phyloP scores from a whole-genome alignment of 2,113 vertebrate species.

The Odobenus rosmarus region DNA sequence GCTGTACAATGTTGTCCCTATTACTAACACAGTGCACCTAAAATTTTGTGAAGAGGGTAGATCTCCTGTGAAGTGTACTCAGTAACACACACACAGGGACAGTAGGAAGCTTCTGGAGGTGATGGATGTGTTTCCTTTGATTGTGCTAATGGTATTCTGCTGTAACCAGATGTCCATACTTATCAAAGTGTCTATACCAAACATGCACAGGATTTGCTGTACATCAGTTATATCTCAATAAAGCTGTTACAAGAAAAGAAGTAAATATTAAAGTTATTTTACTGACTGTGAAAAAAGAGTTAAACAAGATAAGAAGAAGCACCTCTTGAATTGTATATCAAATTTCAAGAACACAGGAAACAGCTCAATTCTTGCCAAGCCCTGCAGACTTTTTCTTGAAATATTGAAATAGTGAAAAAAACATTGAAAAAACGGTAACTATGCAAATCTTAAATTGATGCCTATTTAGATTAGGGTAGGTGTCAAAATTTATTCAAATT shows the following conservation, averaged over 20 bases:
- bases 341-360: not conserved
- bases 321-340: not conserved
- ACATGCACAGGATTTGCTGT: too few species aligned
- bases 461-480: too few species aligned
- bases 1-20: rapidly evolving
- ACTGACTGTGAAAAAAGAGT: not conserved
- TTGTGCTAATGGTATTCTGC: too few species aligned
- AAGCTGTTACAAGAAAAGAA: not conserved
- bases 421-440: not conserved
- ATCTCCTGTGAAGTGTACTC: not conserved
- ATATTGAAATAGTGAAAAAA: not conserved
- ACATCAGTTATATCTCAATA: rapidly evolving
- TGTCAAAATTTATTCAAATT: not conserved
- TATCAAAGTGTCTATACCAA: too few species aligned
- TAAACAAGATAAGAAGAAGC: not conserved
- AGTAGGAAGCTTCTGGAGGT: not conserved
- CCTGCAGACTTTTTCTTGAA: not conserved
- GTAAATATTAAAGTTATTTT: not conserved
- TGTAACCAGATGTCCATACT: too few species aligned
- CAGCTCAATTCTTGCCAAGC: not conserved
- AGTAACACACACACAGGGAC: not conserved
- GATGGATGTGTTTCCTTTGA: not conserved
- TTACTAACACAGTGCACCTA: not conserved
- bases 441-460: not conserved
- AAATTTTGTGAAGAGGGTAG: not conserved